Base-by-base conservation (phyloP, 2,888 invertebrate genomes). In the Epsilonema sp. region DNA sequence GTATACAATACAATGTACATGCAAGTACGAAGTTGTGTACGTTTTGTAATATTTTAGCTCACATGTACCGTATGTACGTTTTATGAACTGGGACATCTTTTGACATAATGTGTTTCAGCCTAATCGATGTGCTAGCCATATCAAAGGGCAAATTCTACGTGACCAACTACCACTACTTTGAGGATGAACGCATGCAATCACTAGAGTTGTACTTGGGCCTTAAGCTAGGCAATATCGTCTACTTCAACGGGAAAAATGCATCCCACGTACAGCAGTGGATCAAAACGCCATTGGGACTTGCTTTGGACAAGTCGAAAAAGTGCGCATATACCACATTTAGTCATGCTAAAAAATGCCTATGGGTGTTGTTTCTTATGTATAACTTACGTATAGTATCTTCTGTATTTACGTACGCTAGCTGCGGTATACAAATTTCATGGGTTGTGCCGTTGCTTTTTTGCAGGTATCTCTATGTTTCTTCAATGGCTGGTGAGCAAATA, bases 291-390 rank as follows among this genome's bases (percentile, higher is more conserved):
- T 45, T 16, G 21, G 47, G 47, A 16, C 23, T 50, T 16, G 44
- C 47, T 3, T 19, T 50, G 42, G 50, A 50, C 38, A 50, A 46
- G 37, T 44, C 47, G 1, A 50, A 42, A 37, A 38, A 36, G 50
- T 44, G 3, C 11, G 40, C 21, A 4, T n/a, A n/a, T n/a, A 11
- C 3, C n/a, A n/a, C n/a, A n/a, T n/a, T n/a, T n/a, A n/a, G n/a
- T n/a, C n/a, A n/a, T n/a, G n/a, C n/a, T n/a, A n/a, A n/a, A n/a
- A n/a, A n/a, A n/a, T n/a, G n/a, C n/a, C n/a, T n/a, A n/a, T n/a
- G n/a, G n/a, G n/a, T n/a, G n/a, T n/a, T n/a, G n/a, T n/a, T n/a
- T n/a, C n/a, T n/a, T n/a, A n/a, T n/a, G n/a, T n/a, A n/a, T n/a
- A n/a, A n/a, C n/a, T n/a, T n/a, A n/a, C n/a, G n/a, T n/a, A n/a